phyloP scores from a whole-genome alignment of 2,113 vertebrate genomes.

The Mormoops blainvillei region DNA sequence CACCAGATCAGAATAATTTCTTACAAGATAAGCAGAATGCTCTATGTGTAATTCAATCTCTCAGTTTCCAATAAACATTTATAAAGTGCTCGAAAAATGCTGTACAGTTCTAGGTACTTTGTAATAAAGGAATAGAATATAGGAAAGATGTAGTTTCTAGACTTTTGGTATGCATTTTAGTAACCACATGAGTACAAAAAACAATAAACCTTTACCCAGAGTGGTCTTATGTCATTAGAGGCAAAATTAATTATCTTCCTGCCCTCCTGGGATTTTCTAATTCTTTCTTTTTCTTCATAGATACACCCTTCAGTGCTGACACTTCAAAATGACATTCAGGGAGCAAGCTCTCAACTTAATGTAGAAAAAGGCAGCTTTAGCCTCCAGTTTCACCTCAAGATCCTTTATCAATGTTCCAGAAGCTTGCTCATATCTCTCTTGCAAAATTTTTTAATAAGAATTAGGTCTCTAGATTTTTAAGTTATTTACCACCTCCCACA shows the following conservation, averaged over 20 bases:
- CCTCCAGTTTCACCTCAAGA: neutral
- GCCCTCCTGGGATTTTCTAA: neutral
- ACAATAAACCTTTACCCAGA: neutral
- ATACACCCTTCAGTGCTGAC: neutral
- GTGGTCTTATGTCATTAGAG: neutral
- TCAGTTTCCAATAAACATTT: constrained; percentile 51
- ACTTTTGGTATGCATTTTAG: neutral
- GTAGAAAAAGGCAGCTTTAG: neutral
- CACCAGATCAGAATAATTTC: constrained; percentile 32
- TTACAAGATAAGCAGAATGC: constrained; percentile 49
- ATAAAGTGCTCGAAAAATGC: constrained; percentile 19
- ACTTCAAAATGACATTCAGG: neutral
- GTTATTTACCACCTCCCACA: neutral
- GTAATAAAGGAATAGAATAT: neutral
- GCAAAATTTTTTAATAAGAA: constrained; percentile 11
- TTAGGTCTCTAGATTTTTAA: neutral
- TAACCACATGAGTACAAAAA: constrained; percentile 38
- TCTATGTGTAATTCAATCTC: constrained; percentile 49
- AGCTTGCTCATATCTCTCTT: neutral
- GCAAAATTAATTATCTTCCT: neutral
- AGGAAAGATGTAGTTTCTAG: constrained; percentile 32
- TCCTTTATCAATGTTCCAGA: neutral
- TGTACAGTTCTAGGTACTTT: constrained; percentile 31
- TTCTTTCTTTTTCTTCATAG: neutral
- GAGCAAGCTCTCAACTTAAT: neutral